These are phyloP conservation scores for Eufriesea mexicana DNA, from an alignment of 1,140 invertebrate genomes.

Conservation along the genomic window DNA sequence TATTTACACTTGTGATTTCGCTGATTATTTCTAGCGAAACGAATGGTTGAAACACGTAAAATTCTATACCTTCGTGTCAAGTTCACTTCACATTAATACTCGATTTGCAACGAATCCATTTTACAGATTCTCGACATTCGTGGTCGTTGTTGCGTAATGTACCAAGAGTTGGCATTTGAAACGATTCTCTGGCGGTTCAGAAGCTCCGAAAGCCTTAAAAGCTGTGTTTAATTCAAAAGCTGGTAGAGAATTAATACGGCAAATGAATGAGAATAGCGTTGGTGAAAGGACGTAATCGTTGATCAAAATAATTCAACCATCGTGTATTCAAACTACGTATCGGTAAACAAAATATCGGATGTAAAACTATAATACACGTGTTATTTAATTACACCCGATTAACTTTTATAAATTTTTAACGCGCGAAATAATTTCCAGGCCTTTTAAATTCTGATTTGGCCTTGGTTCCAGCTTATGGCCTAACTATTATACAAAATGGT, in stretches of 20 bases:
- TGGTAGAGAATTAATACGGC: not conserved
- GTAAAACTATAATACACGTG: too few relatives aligned
- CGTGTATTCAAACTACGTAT: not conserved
- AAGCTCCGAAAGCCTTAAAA: not conserved
- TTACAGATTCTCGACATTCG: not conserved
- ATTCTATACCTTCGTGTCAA: too few relatives aligned
- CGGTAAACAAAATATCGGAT: too few relatives aligned
- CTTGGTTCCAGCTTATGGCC: too few relatives aligned
- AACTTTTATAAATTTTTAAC: too few relatives aligned
- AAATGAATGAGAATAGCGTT: not conserved
- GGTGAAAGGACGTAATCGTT: not conserved
- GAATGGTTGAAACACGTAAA: too few relatives aligned
- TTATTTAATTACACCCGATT: too few relatives aligned
- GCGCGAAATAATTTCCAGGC: too few relatives aligned
- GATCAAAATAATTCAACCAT: not conserved
- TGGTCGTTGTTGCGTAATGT: not conserved
- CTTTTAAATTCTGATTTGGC: too few relatives aligned
- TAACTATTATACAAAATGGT: too few relatives aligned
- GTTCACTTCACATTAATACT: not conserved
- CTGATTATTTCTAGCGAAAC: too few relatives aligned
- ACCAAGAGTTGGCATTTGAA: not conserved
- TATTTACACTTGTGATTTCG: too few relatives aligned
- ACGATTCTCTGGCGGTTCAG: not conserved
- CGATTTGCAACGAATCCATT: not conserved
- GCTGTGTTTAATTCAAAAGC: not conserved